phyloP scores from a whole-genome alignment of 2,113 vertebrate genomes.

The Oreochromis spilurus region DNA sequence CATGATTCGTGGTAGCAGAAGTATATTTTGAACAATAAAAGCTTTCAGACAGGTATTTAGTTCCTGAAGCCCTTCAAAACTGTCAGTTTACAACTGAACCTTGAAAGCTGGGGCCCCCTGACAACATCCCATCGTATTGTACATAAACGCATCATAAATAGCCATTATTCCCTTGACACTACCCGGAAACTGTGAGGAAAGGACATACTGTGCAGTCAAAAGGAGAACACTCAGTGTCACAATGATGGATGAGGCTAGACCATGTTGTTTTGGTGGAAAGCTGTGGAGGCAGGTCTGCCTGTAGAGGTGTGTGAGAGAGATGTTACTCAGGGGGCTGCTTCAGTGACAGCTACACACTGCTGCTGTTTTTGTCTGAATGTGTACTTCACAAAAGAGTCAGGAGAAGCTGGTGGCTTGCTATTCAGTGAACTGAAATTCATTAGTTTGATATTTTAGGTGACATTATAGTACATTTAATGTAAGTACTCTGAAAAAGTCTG shows the following conservation, averaged over 20 bases:
- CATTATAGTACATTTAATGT: background rate
- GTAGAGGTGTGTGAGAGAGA: background rate
- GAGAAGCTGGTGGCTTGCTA: background rate
- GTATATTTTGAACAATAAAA: background rate
- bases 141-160: constrained; percentile 9
- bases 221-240: constrained; percentile 1
- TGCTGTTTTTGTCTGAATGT: background rate
- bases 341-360: constrained; percentile 2
- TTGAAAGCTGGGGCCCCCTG: background rate
- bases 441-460: background rate
- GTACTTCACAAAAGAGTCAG: background rate
- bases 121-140: background rate
- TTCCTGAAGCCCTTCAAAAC: background rate
- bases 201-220: constrained; percentile 35
- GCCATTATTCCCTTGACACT: constrained; percentile 30
- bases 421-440: background rate
- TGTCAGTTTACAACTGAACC: background rate
- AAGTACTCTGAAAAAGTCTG: background rate
- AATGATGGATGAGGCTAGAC: constrained; percentile 38
- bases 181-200: constrained; percentile 7
- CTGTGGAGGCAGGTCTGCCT: constrained; percentile 11
- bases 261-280: constrained; percentile 25
- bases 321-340: background rate
- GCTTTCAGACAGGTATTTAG: background rate
- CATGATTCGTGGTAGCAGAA: background rate